Conservation (phyloP, 1,140 invertebrate genomes). For the Pectinophora gossypiella region DNA sequence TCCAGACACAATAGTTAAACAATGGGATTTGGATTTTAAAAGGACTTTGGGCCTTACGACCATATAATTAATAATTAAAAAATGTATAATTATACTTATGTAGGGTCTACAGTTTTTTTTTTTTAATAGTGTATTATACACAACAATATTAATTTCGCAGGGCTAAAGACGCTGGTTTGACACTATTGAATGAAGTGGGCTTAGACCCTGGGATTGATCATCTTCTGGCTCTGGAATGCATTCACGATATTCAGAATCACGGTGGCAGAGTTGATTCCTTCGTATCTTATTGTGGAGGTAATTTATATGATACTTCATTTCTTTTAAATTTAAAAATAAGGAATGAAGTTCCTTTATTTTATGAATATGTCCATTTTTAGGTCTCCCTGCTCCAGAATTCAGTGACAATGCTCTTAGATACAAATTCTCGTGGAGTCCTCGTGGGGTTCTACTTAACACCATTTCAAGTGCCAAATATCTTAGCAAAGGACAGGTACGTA, state of each 20-base stretch:
- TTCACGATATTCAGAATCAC: conserved; percentile 89
- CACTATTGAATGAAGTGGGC: conserved; percentile 95
- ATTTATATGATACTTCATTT: not conserved
- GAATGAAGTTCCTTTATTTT: too few relatives aligned
- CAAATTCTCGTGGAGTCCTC: conserved; percentile 98
- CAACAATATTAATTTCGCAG: too few relatives aligned
- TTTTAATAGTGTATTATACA: too few relatives aligned
- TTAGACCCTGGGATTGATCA: conserved; percentile 99
- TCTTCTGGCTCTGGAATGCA: conserved; percentile 96
- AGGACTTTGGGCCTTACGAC: too few relatives aligned
- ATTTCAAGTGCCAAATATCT: conserved; percentile 92
- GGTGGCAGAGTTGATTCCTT: conserved; percentile 94
- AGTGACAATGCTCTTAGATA: conserved; percentile 96
- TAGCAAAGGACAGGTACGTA: conserved; percentile 84
- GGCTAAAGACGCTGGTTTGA: conserved; percentile 90
- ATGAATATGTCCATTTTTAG: conserved; percentile 24
- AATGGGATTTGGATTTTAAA: too few relatives aligned
- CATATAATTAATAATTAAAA: too few relatives aligned
- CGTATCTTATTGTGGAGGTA: conserved; percentile 96
- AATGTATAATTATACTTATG: too few relatives aligned
- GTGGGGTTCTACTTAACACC: conserved; percentile 93
- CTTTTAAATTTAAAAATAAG: too few relatives aligned
- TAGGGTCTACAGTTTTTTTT: too few relatives aligned
- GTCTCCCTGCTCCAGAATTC: conserved; percentile 95
- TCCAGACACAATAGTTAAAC: too few relatives aligned